phyloP scores from a whole-genome alignment of 2,113 vertebrate species.

The Sorex araneus region DNA sequence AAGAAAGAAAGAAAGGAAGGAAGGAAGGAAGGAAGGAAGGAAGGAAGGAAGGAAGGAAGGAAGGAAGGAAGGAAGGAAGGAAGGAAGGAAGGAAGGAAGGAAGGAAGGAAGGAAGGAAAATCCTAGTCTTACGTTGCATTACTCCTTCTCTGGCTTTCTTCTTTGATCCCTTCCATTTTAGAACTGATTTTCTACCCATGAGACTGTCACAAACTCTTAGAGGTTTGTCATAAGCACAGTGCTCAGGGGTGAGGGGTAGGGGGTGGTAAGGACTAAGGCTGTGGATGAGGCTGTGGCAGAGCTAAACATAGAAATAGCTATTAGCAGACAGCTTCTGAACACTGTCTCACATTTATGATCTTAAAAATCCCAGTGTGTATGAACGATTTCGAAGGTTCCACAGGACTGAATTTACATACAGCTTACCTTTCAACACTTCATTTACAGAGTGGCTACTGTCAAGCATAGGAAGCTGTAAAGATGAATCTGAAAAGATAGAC shows the following conservation, averaged over 20 bases:
- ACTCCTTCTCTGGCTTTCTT: neutral
- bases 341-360: neutral
- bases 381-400: slow-evolving; percentile 8
- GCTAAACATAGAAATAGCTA: slow-evolving; percentile 4
- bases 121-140: neutral
- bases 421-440: neutral
- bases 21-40: too few relatives aligned
- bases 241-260: fast-evolving
- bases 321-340: slow-evolving; percentile 10
- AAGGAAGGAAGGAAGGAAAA: too few relatives aligned
- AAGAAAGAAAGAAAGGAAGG: too few relatives aligned
- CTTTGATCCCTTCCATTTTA: neutral
- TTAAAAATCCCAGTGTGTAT: neutral
- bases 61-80: too few relatives aligned
- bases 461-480: slow-evolving; percentile 14
- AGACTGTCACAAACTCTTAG: neutral
- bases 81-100: too few relatives aligned
- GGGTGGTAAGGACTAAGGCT: neutral
- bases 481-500: neutral
- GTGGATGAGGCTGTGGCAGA: neutral
- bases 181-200: neutral
- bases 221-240: neutral
- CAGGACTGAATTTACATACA: neutral
- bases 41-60: too few relatives aligned
- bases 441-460: neutral